Base-by-base conservation (phyloP, 1,140 invertebrate species). In the Glossosoma conforme region DNA sequence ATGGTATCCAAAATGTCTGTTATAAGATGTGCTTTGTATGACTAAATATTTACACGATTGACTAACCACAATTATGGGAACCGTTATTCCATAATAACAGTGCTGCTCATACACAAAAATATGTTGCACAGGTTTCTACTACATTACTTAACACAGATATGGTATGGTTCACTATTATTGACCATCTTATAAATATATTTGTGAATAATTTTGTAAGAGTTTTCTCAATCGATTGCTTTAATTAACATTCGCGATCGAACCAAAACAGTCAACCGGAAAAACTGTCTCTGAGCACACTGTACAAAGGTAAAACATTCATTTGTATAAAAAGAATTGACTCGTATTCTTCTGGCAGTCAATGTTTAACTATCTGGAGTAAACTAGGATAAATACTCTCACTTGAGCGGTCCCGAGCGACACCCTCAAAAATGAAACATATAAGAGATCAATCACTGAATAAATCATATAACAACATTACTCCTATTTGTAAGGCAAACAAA, bases 381-480 rank as follows among this genome's bases (percentile, higher is more conserved):
- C 51, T 44, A 44, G 32, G 44, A 48, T 44, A 56, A 36, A 50
- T 50, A 55, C 35, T 50, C 32, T 30, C 47, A 50, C 18, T 41
- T 49, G 51, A 51, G 42, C 54, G 24, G 25, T 21, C 25, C 36
- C 21, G 35, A 56, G 33, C 49, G 21, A 33, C 20, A 44, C 46
- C 33, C n/a, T 42, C 48, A 41, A 50, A 50, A 53, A 58, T 49
- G 36, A 58, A 48, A 42, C n/a, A 52, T 44, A 53, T 57, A 58
- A 43, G 56, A 58, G 56, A 58, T 58, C 56, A 58, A 58, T 40
- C 48, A 47, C 44, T 55, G 46, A 55, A 54, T 41, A 58, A 58
- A 58, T 58, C 48, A 58, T 35, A 52, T 58, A n/a, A n/a, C n/a
- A n/a, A n/a, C n/a, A n/a, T n/a, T n/a, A n/a, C n/a, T 52, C 51